Evolutionary conservation across 2,888 invertebrate genomes (phyloP), one percentile per base, ranked within the genome.

Genomic region (Hypolimnas misippus): DNA sequence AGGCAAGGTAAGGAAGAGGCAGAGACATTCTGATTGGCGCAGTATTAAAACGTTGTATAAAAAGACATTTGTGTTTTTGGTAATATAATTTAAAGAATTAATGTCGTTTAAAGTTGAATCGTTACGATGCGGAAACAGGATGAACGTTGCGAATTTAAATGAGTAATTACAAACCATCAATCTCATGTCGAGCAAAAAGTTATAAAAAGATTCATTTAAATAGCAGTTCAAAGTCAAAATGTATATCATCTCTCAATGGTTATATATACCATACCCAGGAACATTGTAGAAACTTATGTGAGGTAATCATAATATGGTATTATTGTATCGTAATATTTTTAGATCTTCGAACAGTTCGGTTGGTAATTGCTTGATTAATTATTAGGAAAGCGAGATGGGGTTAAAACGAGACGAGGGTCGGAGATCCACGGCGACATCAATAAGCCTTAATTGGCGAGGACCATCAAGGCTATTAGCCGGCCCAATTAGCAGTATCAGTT

Each of bases 361-460:
- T 75, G 75, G 81, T 87, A 90, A 91, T 90, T 88, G 87, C 82
- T 86, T 90, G 88, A 89, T 90, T 87, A 90, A 91, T 90, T 89
- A 90, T 91, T 89, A 89, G 76, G 78, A 81, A 79, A 78, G 74
- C 78, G 81, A 78, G 84, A 86, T 83, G 83, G 87, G 89, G 89
- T 89, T 87, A 81, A 83, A 86, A 81, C 77, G 81, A 86, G 89
- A 89, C 83, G 84, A 88, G 90, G 89, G 90, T 89, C 83, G 83
- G 70, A 85, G 87, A 88, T 85, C 81, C 78, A 82, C 81, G 79
- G 79, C 74, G 88, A 88, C 89, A 88, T 89, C 91, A 87, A 90
- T 90, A 89, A 86, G 81, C 80, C 77, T 82, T 89, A 89, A 91
- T 91, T 89, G 89, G 85, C 81, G 79, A 75, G 79, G 82, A 81